Base-by-base conservation (phyloP, 2,888 invertebrate species). In the Maniola hyperantus region DNA sequence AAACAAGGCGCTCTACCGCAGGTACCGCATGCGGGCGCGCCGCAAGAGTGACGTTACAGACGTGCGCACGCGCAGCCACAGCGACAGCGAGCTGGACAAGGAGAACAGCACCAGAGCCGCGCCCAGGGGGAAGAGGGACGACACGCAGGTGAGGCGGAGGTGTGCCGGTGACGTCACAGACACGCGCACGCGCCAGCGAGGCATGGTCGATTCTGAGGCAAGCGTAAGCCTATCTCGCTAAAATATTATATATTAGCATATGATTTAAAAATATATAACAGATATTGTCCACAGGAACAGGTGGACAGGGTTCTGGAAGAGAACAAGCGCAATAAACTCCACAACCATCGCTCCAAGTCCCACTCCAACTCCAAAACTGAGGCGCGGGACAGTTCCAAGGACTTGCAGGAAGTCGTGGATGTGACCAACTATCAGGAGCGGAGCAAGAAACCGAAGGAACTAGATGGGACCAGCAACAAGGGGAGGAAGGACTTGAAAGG, bases 11-110 rank as follows among this genome's bases (percentile, higher is more conserved):
- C 46, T 7, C 1, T 48, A 2, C 15, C 59, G 64, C 55, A 51
- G 61, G 46, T 67, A 65, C 58, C 57, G 54, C n/a, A 67, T 59
- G 54, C 51, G 69, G 0, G 39, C 50, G 2, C 34, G 67, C 50
- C 51, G 69, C 1, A 26, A 36, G 0, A 18, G 65, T 11, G 53
- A 51, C 51, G 20, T 2, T 8, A 0, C 13, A 18, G 8, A 2
- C 15, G 13, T n/a, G 7, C 34, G 54, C 11, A 50, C 58, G 6
- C 55, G n/a, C 1, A 34, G 5, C 2, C 34, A 34, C 5, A 57
- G 50, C 20, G 39, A n/a, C 42, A 59, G 48, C 8, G 66, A 53
- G 0, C 26, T 26, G 8, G 58, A 64, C 11, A 66, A 68, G 6
- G 68, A 70, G 39, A 70, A 66, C 20, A 26, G 20, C n/a, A 5